Evolutionary conservation across 2,113 vertebrate genomes (phyloP).

Genomic region (Euleptes europaea): DNA sequence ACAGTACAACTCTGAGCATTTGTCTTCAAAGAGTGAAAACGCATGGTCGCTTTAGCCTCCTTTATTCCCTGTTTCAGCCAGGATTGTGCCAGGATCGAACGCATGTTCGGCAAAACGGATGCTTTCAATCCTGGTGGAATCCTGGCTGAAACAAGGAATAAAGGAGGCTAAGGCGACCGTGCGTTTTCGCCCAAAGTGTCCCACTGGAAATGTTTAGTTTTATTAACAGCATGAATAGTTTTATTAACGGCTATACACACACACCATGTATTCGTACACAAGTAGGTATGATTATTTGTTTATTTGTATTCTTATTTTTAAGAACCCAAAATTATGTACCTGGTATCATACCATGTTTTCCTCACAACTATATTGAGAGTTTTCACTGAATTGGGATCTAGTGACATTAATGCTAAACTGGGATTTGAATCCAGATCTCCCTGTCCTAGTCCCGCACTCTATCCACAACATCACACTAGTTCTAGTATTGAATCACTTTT

Average conservation of each 20-base stretch:
- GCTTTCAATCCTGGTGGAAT: too few relatives aligned
- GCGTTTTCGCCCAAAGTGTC: too few relatives aligned
- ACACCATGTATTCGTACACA: background rate
- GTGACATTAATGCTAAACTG: background rate
- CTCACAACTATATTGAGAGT: background rate
- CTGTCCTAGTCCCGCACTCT: background rate
- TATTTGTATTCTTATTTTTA: background rate
- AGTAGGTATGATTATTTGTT: conserved; percentile 20
- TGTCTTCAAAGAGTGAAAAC: too few relatives aligned
- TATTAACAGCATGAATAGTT: conserved; percentile 4
- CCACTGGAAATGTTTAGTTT: conserved; percentile 25
- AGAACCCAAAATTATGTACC: conserved; percentile 19
- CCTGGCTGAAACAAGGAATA: too few relatives aligned
- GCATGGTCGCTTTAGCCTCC: too few relatives aligned
- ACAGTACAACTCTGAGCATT: background rate
- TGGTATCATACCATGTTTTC: background rate
- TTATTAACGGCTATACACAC: conserved; percentile 38
- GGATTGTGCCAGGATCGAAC: too few relatives aligned
- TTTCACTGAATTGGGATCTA: too few relatives aligned
- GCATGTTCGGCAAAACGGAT: too few relatives aligned
- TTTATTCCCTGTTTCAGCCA: too few relatives aligned
- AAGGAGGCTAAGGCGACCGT: too few relatives aligned
- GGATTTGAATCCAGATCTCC: background rate
- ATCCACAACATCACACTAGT: background rate
- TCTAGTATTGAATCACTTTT: background rate